These are phyloP conservation scores for Argyra leucocephala DNA, from an alignment of 2,888 invertebrate genomes.

Conservation along the genomic window DNA sequence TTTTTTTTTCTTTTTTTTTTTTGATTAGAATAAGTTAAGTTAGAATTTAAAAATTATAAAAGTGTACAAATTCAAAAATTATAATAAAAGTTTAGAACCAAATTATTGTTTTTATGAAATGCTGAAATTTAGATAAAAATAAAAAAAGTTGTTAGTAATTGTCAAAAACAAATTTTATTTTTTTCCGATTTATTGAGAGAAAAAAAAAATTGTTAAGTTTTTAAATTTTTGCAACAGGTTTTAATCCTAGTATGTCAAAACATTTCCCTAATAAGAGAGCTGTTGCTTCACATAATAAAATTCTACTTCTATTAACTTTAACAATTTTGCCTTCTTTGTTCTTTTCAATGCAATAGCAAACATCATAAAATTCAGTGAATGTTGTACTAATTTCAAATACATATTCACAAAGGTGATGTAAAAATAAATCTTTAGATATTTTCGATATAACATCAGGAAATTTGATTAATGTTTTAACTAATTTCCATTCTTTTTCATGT, in stretches of 20 bases:
- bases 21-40: too few species aligned
- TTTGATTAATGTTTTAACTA: slow-evolving; percentile 75
- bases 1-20: too few species aligned
- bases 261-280: slow-evolving; percentile 78
- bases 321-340: slow-evolving; percentile 70
- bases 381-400: slow-evolving; percentile 86
- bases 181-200: neutral
- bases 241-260: slow-evolving; percentile 83
- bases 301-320: slow-evolving; percentile 73
- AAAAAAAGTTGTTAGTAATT: too few species aligned
- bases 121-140: too few species aligned
- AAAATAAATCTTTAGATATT: slow-evolving; percentile 68
- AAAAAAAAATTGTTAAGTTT: neutral
- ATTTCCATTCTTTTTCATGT: slow-evolving; percentile 90
- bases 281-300: slow-evolving; percentile 87
- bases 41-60: too few species aligned
- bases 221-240: slow-evolving; percentile 87
- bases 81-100: too few species aligned
- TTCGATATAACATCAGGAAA: slow-evolving; percentile 80
- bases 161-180: neutral
- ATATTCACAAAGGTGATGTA: slow-evolving; percentile 89
- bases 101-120: too few species aligned
- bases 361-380: slow-evolving; percentile 96
- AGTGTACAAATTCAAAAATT: neutral
- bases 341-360: slow-evolving; percentile 94